Base-by-base conservation (phyloP, 2,113 vertebrate genomes). In the Melanostigma gelatinosum region DNA sequence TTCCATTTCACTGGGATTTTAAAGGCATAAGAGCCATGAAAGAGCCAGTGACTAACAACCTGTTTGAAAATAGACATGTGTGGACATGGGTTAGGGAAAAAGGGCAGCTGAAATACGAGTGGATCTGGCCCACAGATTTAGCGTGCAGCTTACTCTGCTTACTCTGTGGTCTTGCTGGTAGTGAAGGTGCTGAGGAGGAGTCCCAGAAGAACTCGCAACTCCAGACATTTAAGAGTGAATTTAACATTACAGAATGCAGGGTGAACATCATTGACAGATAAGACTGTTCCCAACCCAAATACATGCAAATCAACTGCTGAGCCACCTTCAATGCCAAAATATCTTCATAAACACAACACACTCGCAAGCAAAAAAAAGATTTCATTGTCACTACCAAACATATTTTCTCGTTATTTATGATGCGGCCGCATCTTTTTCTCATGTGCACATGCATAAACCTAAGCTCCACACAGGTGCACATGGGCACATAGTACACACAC, bases 141-240 rank as follows among this genome's bases (percentile, higher is more conserved):
- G 3, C 7, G 62, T 36, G 54, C 36, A 46, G 73, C 65, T 71
- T 60, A 42, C 24, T 24, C 24, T 24, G 24, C 24, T 24, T 24
- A 24, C 24, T 24, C 24, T 24, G 24, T 24, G 54, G 74, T 67
- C 44, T 70, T 42, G 62, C 60, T 67, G 27, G 63, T 74, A 57
- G 61, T 61, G 22, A 62, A 75, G 86, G 67, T 72, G 54, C 68
- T 55, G 58, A 69, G 46, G 58, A 62, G 38, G 77, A 78, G 60
- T 87, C 72, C 72, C 85, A 68, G 72, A 29, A 84, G 79, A 75
- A 64, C 15, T 77, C 65, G 65, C 34, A 50, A 71, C 73, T 70
- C 83, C 68, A 82, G 74, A 75, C 42, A 77, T 80, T 82, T 78
- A 89, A 85, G 79, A 78, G 69, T 78, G 50, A 84, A 83, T 87